Conservation (phyloP, 2,113 vertebrate species). For the Corydoras maculifer region DNA sequence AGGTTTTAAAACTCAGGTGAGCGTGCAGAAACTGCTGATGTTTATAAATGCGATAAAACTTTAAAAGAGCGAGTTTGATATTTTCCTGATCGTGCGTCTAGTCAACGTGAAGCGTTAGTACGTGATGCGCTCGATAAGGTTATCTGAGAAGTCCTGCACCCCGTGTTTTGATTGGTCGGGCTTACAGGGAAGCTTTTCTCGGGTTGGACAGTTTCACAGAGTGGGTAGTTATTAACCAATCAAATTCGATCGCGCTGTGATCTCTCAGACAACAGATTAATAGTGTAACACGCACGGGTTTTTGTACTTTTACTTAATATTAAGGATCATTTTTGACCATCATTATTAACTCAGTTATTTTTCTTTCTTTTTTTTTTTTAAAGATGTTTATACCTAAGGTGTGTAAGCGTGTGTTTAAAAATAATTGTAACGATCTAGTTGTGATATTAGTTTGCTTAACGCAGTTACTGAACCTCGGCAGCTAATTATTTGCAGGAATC, state of each 20-base stretch:
- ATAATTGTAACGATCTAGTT: too few species aligned
- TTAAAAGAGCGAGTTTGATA: too few species aligned
- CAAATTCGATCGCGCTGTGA: not conserved
- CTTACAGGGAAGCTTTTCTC: not conserved
- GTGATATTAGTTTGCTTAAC: too few species aligned
- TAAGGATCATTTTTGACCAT: too few species aligned
- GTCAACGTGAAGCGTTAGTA: not conserved
- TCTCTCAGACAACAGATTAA: not conserved
- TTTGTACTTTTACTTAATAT: not conserved
- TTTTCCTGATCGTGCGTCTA: not conserved
- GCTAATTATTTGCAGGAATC: too few species aligned
- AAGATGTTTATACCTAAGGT: not conserved
- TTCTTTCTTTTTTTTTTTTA: not conserved
- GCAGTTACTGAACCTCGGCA: too few species aligned
- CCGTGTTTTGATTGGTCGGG: not conserved
- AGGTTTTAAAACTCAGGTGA: conserved; percentile 30
- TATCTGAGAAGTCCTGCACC: not conserved
- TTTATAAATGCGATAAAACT: too few species aligned
- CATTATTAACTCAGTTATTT: too few species aligned
- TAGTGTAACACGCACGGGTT: not conserved
- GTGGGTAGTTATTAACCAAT: not conserved
- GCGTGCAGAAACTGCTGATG: not conserved
- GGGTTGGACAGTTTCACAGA: too few species aligned
- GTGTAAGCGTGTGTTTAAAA: too few species aligned
- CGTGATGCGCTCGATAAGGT: not conserved